Evolutionary conservation across 2,113 vertebrate species (phyloP).

Genomic region (Coregonus clupeaformis): DNA sequence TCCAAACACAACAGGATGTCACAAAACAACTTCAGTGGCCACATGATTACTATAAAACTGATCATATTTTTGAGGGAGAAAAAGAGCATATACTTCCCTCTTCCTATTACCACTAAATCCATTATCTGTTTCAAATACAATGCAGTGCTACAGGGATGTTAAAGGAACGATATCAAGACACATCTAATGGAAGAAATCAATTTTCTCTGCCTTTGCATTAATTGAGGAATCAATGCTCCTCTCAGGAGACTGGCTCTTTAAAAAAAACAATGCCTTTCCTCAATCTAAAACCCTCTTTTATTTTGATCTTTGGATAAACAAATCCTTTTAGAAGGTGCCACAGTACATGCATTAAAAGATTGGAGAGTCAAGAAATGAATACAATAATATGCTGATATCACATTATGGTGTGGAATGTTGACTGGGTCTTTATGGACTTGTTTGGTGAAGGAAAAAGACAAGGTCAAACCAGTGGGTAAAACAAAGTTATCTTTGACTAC

Average conservation of each 20-base stretch:
- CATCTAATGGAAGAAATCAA: conserved; percentile 70
- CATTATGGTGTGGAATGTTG: conserved; percentile 43
- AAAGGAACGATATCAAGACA: conserved; percentile 73
- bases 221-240: conserved; percentile 76
- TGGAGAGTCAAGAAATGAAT: conserved; percentile 46
- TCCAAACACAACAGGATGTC: conserved; percentile 23
- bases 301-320: conserved; percentile 65
- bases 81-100: conserved; percentile 52
- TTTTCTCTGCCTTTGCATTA: conserved; percentile 73
- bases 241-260: conserved; percentile 61
- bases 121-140: conserved; percentile 67
- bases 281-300: conserved; percentile 46
- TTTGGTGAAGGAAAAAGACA: conserved; percentile 45
- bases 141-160: conserved; percentile 68
- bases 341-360: conserved; percentile 49
- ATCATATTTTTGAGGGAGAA: conserved; percentile 28
- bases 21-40: conserved; percentile 37
- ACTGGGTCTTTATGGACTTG: conserved; percentile 46
- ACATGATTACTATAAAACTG: conserved; percentile 18
- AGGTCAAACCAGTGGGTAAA: conserved; percentile 45
- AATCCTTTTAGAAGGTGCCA: conserved; percentile 57
- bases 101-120: conserved; percentile 35
- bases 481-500: conserved; percentile 33
- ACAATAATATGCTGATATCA: conserved; percentile 46
- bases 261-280: conserved; percentile 40